Conservation (phyloP, 2,113 vertebrate species). For the Mobula hypostoma region DNA sequence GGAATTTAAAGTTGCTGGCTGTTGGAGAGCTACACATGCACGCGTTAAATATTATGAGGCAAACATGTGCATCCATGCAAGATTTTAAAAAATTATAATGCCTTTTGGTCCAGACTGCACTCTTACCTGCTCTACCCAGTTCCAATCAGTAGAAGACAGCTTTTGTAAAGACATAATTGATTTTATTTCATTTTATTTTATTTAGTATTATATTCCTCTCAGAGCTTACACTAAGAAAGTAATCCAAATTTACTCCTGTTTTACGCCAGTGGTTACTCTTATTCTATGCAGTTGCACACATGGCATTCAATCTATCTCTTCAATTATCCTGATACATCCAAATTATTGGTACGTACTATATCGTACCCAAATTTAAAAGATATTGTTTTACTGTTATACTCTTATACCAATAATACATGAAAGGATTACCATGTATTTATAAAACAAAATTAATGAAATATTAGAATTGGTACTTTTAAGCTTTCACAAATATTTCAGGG, state of each 20-base stretch:
- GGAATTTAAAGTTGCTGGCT: too few species aligned
- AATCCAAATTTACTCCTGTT: not conserved
- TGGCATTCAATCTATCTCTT: not conserved
- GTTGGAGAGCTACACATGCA: too few species aligned
- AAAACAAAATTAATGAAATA: not conserved
- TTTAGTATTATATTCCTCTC: not conserved
- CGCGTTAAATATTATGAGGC: too few species aligned
- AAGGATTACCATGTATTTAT: not conserved
- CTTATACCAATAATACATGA: not conserved
- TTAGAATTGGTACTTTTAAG: not conserved
- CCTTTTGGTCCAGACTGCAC: too few species aligned
- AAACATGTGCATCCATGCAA: too few species aligned
- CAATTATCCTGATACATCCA: not conserved
- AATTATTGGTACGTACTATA: not conserved
- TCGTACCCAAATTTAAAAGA: not conserved
- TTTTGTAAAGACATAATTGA: not conserved
- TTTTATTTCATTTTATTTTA: not conserved
- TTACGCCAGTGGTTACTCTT: not conserved
- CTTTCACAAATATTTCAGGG: not conserved
- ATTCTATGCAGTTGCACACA: not conserved
- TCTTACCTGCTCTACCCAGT: too few species aligned
- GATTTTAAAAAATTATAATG: too few species aligned
- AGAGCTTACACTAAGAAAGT: not conserved
- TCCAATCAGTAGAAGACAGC: not conserved
- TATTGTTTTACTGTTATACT: not conserved